Evolutionary conservation across 2,888 invertebrate species (phyloP), one percentile per base, ranked within the genome.

Genomic region (Petrolisthes cinctipes): DNA sequence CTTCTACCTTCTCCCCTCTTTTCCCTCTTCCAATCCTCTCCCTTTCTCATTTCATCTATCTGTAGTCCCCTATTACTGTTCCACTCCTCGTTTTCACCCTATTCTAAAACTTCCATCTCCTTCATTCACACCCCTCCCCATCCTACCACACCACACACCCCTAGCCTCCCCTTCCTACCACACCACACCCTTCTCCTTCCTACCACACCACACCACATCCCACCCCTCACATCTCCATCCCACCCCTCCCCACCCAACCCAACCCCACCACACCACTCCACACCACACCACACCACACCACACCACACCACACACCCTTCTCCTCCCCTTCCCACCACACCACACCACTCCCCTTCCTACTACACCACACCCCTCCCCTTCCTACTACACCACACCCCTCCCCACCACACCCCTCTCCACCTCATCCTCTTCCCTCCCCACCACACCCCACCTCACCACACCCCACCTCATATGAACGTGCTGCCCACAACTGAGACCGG

Each of bases 381-480:
- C 61, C 37, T 61, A 9, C 17, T 3, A 61, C 61, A 9, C 1
- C 17, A 17, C 17, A 11, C 11, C 61, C 61, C 61, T 61, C 17
- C 61, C 17, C 61, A 9, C 17, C 61, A 11, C 61, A 61, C 61
- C 61, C 61, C 17, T 2, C 61, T 14, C 61, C 61, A 1, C 3
- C 61, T 2, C 61, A 61, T 17, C 61, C 61, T 61, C 11, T 2
- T 17, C 61, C 61, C 4, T 61, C 9, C 61, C 61, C 61, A 11
- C 61, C 61, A 11, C 61, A 11, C 61, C 9, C 61, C 61, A 1
- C 17, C 61, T 3, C 61, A 9, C 61, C 3, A 61, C 61, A 9
- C 61, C 17, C 61, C 57, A n/a, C 51, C 20, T 17, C 81, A 81
- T 11, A 51, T 81, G 81, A 81, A 81, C 81, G 81, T 81, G 81